Conservation (phyloP, 2,888 invertebrate species). For the Caenorhabditis sulstoni region DNA sequence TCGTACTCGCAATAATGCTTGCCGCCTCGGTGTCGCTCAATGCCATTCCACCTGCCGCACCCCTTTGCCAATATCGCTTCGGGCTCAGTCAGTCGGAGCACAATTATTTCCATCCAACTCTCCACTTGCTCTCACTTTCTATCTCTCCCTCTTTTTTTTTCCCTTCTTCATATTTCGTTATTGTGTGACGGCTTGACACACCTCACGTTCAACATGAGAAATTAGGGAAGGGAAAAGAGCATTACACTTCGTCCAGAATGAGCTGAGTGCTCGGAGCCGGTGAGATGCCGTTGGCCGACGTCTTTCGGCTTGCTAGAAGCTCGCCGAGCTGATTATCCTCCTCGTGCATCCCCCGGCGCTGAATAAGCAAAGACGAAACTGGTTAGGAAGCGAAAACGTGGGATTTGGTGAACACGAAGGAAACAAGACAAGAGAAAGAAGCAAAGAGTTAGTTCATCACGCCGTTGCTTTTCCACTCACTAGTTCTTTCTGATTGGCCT, state of each 20-base stretch:
- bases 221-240: conserved; percentile 21
- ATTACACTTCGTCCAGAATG: conserved; percentile 56
- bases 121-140: neutral
- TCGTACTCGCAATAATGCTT: neutral
- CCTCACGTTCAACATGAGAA: neutral
- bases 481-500: conserved; percentile 56
- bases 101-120: conserved; percentile 27
- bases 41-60: conserved; percentile 35
- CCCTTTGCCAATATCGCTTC: too few species aligned
- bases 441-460: conserved; percentile 28
- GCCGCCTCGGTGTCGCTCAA: neutral
- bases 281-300: conserved; percentile 56
- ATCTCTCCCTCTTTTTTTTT: neutral
- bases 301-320: conserved; percentile 52
- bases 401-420: neutral
- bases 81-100: conserved; percentile 15
- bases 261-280: conserved; percentile 53
- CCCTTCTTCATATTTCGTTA: conserved; percentile 7
- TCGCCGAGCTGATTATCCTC: conserved; percentile 58
- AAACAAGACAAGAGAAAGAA: conserved; percentile 4
- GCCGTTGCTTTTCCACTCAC: conserved; percentile 34
- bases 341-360: conserved; percentile 34
- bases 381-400: conserved; percentile 3
- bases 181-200: neutral
- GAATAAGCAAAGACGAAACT: neutral